phyloP scores from a whole-genome alignment of 1,140 invertebrate genomes.

The Trichoplusia ni region DNA sequence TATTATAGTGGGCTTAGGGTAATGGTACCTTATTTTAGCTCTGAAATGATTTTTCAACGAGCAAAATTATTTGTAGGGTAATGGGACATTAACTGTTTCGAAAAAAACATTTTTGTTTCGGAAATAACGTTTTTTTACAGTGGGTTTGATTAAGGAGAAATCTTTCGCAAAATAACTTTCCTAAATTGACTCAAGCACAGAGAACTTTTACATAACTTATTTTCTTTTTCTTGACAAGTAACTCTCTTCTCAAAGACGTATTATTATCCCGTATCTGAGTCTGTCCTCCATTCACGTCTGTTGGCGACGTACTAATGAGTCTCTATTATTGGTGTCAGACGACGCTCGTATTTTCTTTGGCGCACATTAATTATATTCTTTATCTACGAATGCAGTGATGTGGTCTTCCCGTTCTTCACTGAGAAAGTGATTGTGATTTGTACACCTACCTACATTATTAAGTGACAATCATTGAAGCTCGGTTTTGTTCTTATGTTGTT shows the following conservation, averaged over 20 bases:
- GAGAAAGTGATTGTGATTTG: neutral
- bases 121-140: neutral
- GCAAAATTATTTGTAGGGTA: too few species aligned
- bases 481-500: too few species aligned
- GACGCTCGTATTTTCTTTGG: constrained; percentile 20
- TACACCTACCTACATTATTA: too few species aligned
- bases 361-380: constrained; percentile 28
- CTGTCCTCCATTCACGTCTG: constrained; percentile 9
- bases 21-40: too few species aligned
- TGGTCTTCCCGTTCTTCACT: neutral
- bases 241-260: constrained; percentile 12
- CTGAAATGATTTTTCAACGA: too few species aligned
- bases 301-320: constrained; percentile 26
- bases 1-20: neutral
- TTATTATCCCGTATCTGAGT: constrained; percentile 15
- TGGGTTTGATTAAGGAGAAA: neutral
- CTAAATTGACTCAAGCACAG: too few species aligned
- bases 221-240: neutral
- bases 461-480: too few species aligned
- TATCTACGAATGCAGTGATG: constrained; percentile 5
- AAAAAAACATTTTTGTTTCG: neutral
- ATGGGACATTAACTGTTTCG: neutral
- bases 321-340: constrained; percentile 19
- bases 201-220: too few species aligned
- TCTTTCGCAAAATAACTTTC: too few species aligned